phyloP scores from a whole-genome alignment of 2,797 vertebrate genomes.

The Gymnoscopelus microlampas region DNA sequence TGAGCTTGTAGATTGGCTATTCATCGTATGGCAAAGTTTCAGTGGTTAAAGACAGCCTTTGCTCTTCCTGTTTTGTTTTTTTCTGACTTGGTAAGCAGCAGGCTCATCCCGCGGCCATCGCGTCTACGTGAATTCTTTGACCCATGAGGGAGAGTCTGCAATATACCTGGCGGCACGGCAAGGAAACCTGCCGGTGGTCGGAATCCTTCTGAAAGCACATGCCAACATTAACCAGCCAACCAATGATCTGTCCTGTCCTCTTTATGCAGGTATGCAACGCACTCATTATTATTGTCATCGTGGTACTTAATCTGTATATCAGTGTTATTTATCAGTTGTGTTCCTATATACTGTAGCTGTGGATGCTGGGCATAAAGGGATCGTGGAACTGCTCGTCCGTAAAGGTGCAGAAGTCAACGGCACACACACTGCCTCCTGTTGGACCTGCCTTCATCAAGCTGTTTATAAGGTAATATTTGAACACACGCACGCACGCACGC shows the following conservation, averaged over 20 bases:
- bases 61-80: not conserved
- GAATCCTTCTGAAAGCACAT: slow-evolving; percentile 82
- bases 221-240: slow-evolving; percentile 84
- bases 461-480: slow-evolving; percentile 86
- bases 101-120: slow-evolving; percentile 11
- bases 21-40: no score
- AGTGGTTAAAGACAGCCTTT: not conserved
- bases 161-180: slow-evolving; percentile 86
- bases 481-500: not conserved
- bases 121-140: slow-evolving; percentile 83
- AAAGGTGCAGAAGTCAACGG: slow-evolving; percentile 86
- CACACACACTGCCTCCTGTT: slow-evolving; percentile 88
- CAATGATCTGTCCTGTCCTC: slow-evolving; percentile 85
- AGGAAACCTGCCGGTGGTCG: slow-evolving; percentile 78
- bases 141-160: slow-evolving; percentile 87
- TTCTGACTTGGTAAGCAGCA: not conserved
- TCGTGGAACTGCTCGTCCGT: slow-evolving; percentile 82
- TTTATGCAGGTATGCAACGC: slow-evolving; percentile 86
- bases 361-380: slow-evolving; percentile 76
- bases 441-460: slow-evolving; percentile 95
- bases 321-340: not conserved
- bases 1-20: no score
- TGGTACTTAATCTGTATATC: no score
- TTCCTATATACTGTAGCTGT: slow-evolving; percentile 80
- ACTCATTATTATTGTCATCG: no score